A percentile compares a stretch with the other conserved stretches of the same genome.
phyloP scores from a whole-genome alignment of 2,888 invertebrate species.

The Periphyllus acericola region DNA sequence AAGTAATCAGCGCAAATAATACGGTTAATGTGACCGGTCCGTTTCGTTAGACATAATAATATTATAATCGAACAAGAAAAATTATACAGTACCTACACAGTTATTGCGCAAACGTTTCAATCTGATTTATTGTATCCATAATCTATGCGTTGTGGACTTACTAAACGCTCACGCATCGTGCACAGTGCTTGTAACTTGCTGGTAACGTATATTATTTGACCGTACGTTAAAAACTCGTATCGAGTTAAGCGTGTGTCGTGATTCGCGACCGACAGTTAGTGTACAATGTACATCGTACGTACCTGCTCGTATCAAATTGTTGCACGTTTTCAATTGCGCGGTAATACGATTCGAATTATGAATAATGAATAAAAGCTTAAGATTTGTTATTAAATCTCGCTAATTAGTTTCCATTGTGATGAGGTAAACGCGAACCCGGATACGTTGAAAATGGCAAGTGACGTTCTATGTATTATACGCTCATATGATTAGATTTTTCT shows the following conservation, averaged over 20 bases:
- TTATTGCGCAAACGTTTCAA: no score
- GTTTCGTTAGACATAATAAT: no score
- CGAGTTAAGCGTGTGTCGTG: neutral
- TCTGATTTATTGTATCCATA: no score
- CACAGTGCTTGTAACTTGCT: no score
- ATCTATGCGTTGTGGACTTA: no score
- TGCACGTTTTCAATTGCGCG: neutral
- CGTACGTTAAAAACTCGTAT: no score
- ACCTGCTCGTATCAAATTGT: neutral
- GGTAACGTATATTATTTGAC: no score
- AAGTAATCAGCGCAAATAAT: no score
- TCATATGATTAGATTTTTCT: constrained; percentile 30
- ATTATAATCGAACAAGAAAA: no score
- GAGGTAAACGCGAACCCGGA: constrained; percentile 35
- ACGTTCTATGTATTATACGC: neutral
- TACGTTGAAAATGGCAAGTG: constrained; percentile 7
- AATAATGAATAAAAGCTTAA: neutral
- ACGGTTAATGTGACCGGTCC: no score
- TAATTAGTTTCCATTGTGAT: constrained; percentile 40
- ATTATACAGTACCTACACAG: no score
- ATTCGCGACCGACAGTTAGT: neutral
- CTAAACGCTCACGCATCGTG: no score
- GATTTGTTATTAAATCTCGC: constrained; percentile 3
- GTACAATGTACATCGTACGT: neutral
- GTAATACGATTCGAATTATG: constrained; percentile 17